Base-by-base conservation (phyloP, 2,113 vertebrate species). In the Amphiprion ocellaris region DNA sequence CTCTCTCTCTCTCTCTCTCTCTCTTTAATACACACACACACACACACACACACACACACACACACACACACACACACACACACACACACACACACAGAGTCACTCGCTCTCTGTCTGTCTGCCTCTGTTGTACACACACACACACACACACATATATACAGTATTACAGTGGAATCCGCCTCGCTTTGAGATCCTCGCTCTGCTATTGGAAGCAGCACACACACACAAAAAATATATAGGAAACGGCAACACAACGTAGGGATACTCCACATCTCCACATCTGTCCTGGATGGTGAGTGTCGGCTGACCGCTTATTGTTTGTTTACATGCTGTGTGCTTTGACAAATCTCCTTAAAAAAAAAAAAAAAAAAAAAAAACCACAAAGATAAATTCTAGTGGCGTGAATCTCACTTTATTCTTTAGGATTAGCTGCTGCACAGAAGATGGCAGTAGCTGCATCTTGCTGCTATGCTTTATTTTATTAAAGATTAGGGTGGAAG, bases 281-380 rank as follows among this genome's bases (percentile, higher is more conserved):
- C 84, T 84, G 87, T 56, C 82, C 61, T 74, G 85, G 82, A 90
- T 88, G 90, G 90, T 92, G 83, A 92, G 92, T 89, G 64, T 62
- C 59, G 55, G 52, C 61, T 69, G 68, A 66, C 50, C 12, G 49
- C 3, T 60, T 67, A 58, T 67, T 63, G 47, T 84, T 88, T 86
- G 83, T 91, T 85, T 87, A 87, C 84, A 69, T 79, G 4, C 63
- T 67, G 44, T 5, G 74, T 86, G 56, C 69, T 78, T 83, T 64
- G 11, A 63, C 39, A 64, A 55, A 81, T 77, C 16, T 66, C 58
- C 67, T 39, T 50, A 21, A 21, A 21, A 21, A 16, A 65, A 77
- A 54, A 14, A 21, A 16, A 65, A 77, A 54, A 14, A 30, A 12
- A 44, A 15, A 44, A 44, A 44, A 5, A 44, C 4, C 41, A 37